Percentiles rank a stretch among this genome's conserved stretches.
Conservation (phyloP, 2,888 invertebrate species). For the Biston stratarius region DNA sequence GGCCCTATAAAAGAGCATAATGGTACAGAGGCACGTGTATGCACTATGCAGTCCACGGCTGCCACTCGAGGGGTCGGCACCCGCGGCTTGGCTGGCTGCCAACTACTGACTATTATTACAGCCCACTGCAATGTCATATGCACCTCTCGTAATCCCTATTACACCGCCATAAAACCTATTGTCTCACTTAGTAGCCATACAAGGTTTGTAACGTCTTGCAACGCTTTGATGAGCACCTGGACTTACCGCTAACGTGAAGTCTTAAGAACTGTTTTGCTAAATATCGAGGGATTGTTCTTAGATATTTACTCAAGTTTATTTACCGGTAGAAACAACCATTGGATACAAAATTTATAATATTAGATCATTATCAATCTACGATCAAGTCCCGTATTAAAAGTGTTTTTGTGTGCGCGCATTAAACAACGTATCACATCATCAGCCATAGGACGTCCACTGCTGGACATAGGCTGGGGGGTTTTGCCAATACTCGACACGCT, state of each 20-base stretch:
- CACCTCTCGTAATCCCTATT: conserved; percentile 45
- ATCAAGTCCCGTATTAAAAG: no score
- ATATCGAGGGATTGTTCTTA: conserved; percentile 2
- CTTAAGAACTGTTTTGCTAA: conserved; percentile 41
- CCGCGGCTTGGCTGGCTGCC: conserved; percentile 60
- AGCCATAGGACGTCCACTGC: no score
- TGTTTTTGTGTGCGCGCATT: no score
- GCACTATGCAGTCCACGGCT: conserved; percentile 44
- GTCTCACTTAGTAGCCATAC: conserved; percentile 38
- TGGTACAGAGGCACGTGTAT: not conserved
- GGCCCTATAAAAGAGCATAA: conserved; percentile 1
- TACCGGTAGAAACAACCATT: no score
- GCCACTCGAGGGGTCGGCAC: conserved; percentile 56
- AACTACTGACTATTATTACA: conserved; percentile 61
- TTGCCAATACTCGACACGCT: no score
- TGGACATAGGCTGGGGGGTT: no score
- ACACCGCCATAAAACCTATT: conserved; percentile 44
- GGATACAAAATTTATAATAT: no score
- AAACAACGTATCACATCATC: no score
- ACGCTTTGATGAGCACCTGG: conserved; percentile 33
- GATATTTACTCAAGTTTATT: conserved; percentile 1
- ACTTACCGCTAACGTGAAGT: conserved; percentile 35
- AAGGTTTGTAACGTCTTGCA: conserved; percentile 1
- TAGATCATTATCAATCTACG: no score
- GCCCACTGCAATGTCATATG: conserved; percentile 38